Evolutionary conservation across 2,797 vertebrate genomes (phyloP), one percentile per base, ranked within the genome.

Genomic region (Pseudomugil gertrudae): DNA sequence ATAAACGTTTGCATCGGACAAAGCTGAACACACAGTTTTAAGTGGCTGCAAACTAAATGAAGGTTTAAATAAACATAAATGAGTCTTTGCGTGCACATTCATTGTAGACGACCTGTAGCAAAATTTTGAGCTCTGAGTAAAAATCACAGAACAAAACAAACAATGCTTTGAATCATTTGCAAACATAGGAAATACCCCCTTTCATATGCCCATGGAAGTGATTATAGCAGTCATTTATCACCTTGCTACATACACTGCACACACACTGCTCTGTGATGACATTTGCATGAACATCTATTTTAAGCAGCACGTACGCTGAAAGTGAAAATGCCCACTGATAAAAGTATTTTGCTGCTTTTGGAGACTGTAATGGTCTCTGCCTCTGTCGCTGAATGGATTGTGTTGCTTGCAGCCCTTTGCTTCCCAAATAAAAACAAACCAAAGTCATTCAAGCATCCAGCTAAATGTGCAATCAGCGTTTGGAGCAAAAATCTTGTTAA

Each of bases 401-500:
- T 14, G 26, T 53, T 29, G 5, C 40, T n/a, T 51, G 19, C 5
- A 57, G 63, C 17, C 11, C 26, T 13, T n/a, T 5, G 21, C 2
- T n/a, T n/a, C 33, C 23, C 35, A 50, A 57, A 48, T 53, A 14
- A 47, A 63, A 30, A 57, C 63, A 56, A 29, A 48, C 29, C 29
- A 14, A 69, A 68, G 21, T 57, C 72, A 74, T 75, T 82, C 67
- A 61, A 47, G 15, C 35, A 53, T 54, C 57, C 59, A 57, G 29
- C 55, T 14, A n/a, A n/a, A n/a, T n/a, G n/a, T n/a, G n/a, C n/a
- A n/a, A n/a, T n/a, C n/a, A n/a, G n/a, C n/a, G n/a, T n/a, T n/a
- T n/a, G n/a, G n/a, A n/a, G n/a, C 40, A 61, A 63, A 74, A 72
- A 51, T n/a, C n/a, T 14, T 33, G 35, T 45, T 24, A 72, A 61